Evolutionary conservation across 2,797 vertebrate genomes (phyloP), one percentile per base, ranked within the genome.

Genomic region (Sphenodon punctatus): DNA sequence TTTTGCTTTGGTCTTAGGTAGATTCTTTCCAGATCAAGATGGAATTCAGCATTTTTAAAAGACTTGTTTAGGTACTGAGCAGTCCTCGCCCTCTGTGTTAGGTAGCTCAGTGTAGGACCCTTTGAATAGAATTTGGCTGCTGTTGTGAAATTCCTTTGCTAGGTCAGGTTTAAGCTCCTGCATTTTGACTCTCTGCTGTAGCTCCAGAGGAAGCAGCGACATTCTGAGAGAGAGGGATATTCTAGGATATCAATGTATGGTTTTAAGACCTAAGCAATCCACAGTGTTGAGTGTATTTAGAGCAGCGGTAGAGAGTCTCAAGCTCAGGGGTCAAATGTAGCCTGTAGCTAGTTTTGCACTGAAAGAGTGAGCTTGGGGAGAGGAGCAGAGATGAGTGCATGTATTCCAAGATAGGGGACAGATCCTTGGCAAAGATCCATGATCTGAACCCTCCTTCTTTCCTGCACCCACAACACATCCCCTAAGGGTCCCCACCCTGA

Each of bases 211-310:
- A 16, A 16, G 8, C 14, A 49, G 8, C 15, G 53, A 15, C n/a
- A 22, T 34, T 13, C 7, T 58, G 55, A 34, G 19, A 13, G 16
- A 36, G 8, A 17, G 27, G 30, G 53, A 15, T 11, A 55, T 32
- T 16, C 49, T 51, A n/a, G 8, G 15, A 30, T 13, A 67, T 7
- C 7, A 32, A 55, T 74, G 17, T 17, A 2, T 6, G n/a, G 55
- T 6, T 22, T 1, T 5, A 6, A 1, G 8, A 15, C 19, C 56
- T 10, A 1, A 2, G 3, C 10, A 2, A 5, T 0, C 0, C 13
- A 36, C 8, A 34, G 36, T 8, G 7, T 36, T 36, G 34, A 36
- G 34, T 34, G 34, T n/a, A n/a, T n/a, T n/a, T n/a, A n/a, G n/a
- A n/a, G n/a, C n/a, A n/a, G n/a, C n/a, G n/a, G n/a, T n/a, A n/a